Evolutionary conservation across 2,888 invertebrate genomes (phyloP), one percentile per base, ranked within the genome.

Genomic region (Beris morrisii): DNA sequence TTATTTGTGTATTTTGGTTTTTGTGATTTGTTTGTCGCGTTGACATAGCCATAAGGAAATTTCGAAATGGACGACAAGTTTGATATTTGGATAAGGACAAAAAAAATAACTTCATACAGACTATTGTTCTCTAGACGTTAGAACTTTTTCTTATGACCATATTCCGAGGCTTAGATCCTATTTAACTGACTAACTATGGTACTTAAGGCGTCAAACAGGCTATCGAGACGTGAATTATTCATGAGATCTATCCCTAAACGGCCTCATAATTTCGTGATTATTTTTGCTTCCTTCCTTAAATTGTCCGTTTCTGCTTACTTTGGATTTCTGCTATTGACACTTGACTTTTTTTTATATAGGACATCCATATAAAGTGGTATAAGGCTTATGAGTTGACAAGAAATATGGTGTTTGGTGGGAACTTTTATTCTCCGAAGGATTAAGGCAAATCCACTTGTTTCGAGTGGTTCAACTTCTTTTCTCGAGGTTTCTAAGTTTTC

Each of bases 191-290:
- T 30, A 31, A n/a, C 53, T 30, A 13, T 61, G 32, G 61, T 50
- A n/a, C 50, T 50, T 38, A 52, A 52, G 61, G 61, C 61, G 61
- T 52, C 61, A 43, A 61, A 52, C 50, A 61, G 61, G 38, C 61
- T 61, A 52, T 61, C 52, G 32, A 45, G 12, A 50, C 38, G 61
- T 61, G 61, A 61, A 61, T 61, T 61, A 61, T 61, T 61, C 61
- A 61, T 61, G 61, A 46, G 61, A 59, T 30, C 32, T 50, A 59
- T 46, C 50, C 61, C 15, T 50, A 52, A 61, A 61, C 46, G 52
- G 32, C 52, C 61, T 61, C 61, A 61, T 61, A 61, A 61, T 61
- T 61, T 52, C 52, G 50, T 61, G 61, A 61, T 61, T 61, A 61
- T 61, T 32, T 61, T 38, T 50, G 52, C 32, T 61, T 59, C 28